Evolutionary conservation across 2,113 vertebrate genomes (phyloP).

Genomic region (Ochotona curzoniae): DNA sequence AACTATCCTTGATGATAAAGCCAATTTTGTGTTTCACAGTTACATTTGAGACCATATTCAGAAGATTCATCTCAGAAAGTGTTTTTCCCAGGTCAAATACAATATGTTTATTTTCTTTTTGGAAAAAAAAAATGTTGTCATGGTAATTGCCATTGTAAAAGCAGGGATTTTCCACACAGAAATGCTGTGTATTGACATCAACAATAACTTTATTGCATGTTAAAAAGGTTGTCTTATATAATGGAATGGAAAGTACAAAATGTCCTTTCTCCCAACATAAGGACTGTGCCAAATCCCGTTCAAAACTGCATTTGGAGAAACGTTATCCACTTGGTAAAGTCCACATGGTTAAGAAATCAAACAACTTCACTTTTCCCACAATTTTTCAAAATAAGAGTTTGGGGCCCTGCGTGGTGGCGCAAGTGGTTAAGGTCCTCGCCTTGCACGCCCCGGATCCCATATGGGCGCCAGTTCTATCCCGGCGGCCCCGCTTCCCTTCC

Average conservation of each 20-base stretch:
- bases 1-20: not conserved
- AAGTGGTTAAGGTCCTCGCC: too few relatives aligned
- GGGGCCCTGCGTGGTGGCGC: too few relatives aligned
- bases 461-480: too few relatives aligned
- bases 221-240: not conserved
- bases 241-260: not conserved
- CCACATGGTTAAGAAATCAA: not conserved
- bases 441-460: too few relatives aligned
- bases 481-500: too few relatives aligned
- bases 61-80: not conserved
- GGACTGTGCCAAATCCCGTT: rapidly evolving
- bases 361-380: not conserved
- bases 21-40: not conserved
- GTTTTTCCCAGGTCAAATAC: not conserved
- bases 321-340: not conserved
- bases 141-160: not conserved
- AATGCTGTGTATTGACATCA: not conserved
- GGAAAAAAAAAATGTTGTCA: not conserved
- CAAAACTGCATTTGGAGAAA: not conserved
- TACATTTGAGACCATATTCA: not conserved
- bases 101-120: not conserved
- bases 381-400: not conserved
- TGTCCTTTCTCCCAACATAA: not conserved
- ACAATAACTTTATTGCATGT: not conserved
- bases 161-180: not conserved